Percentiles rank a stretch among this genome's conserved stretches.
These are phyloP conservation scores for Riptortus pedestris DNA, from an alignment of 1,140 invertebrate genomes.

Conservation along the genomic window DNA sequence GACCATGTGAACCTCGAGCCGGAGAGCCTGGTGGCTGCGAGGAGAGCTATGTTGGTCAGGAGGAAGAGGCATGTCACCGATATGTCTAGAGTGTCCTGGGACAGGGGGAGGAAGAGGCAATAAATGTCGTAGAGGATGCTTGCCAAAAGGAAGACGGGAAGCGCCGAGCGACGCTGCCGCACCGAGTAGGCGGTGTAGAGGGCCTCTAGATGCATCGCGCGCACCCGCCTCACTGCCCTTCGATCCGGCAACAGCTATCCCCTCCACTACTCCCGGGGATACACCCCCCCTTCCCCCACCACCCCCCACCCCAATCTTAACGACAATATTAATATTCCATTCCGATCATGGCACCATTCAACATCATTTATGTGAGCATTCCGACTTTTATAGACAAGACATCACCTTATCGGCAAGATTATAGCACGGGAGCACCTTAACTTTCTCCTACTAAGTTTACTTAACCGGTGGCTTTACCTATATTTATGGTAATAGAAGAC, in stretches of 20 bases:
- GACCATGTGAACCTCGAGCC: slow-evolving; percentile 39
- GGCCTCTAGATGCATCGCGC: slow-evolving; percentile 15
- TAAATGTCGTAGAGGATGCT: slow-evolving; percentile 57
- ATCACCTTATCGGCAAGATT: too few relatives aligned
- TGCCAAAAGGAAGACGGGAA: slow-evolving; percentile 60
- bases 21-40: slow-evolving; percentile 19
- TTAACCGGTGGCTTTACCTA: too few relatives aligned
- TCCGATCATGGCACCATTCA: too few relatives aligned
- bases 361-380: too few relatives aligned
- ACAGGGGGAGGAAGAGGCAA: neutral
- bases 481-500: too few relatives aligned
- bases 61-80: slow-evolving; percentile 12
- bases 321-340: too few relatives aligned
- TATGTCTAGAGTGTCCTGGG: slow-evolving; percentile 30
- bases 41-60: neutral
- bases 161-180: slow-evolving; percentile 60
- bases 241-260: neutral
- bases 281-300: neutral
- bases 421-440: too few relatives aligned
- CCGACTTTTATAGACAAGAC: too few relatives aligned
- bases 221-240: slow-evolving; percentile 1
- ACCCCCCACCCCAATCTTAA: neutral
- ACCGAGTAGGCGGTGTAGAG: slow-evolving; percentile 64
- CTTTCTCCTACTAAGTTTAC: too few relatives aligned
- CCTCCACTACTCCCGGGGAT: neutral